Evolutionary conservation across 1,140 invertebrate species (phyloP), one percentile per base, ranked within the genome.

Genomic region (Yoshiicerus persimilis): DNA sequence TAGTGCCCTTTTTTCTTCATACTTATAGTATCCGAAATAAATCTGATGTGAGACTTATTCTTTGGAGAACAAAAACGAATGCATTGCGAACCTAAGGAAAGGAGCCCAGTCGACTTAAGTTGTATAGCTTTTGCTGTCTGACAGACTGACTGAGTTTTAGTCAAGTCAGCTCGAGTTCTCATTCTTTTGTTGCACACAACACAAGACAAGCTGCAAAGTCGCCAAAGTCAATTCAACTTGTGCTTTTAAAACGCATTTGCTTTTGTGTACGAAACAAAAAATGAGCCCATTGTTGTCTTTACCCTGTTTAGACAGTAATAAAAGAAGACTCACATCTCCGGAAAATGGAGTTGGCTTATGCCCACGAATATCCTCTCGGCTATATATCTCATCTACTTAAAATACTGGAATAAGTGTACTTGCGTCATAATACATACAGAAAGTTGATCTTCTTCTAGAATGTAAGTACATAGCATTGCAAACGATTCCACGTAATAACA

Each of bases 251-350:
- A 80, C 34, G 75, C 75, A 36, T 80, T 80, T 38, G 75, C 75
- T 80, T 38, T 80, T 80, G 75, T 80, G 34, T 70, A 70, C 13
- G n/a, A 38, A 70, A 70, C 64, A 86, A 86, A 70, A 36, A 39
- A 86, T 36, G 66, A 25, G 62, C 47, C 86, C 75, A 87, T 87
- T 87, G 86, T 87, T 87, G 86, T 84, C 86, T 87, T 70, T 41
- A 36, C 23, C 75, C 36, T 87, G 86, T 87, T 87, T 87, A 75
- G 70, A 83, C 30, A 83, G 86, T 87, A 87, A 87, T 87, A 87
- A 87, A 87, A 87, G 32, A 16, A 87, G 47, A 47, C 39, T 41
- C 64, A n/a, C 62, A 66, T 41, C 70, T 77, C 34, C 64, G 64
- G 64, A 77, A 87, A 87, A 75, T 70, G 38, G 25, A 66, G 56